Evolutionary conservation across 1,140 invertebrate species (phyloP), one percentile per base, ranked within the genome.

Genomic region (Riptortus pedestris): DNA sequence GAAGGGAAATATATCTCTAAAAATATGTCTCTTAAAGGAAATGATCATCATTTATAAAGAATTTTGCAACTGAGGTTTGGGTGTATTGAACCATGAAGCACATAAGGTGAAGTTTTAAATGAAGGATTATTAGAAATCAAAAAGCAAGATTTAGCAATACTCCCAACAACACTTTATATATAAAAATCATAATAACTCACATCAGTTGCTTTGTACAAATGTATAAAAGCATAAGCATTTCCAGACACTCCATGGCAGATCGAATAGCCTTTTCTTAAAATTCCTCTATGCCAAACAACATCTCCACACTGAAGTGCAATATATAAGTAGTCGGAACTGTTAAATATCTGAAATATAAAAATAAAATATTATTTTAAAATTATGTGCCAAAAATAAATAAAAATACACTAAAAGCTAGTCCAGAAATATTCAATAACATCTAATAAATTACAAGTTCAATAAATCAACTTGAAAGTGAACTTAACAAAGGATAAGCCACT

Each of bases 221-320:
- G 76, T 14, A 96, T 76, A 71, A 96, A 92, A 12, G 86, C 80
- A 73, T 95, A 96, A 18, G 84, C 93, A 78, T 96, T 97, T 67
- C 93, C 94, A 71, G 90, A 79, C 18, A 90, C 84, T 1, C 94
- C 94, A 74, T 98, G 93, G 74, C 94, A 96, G 4, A 97, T 76
- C 59, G 92, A 87, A 73, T 90, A 93, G 9, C 93, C 92, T 77
- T 96, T 96, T 66, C 78, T 83, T 16, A 93, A 76, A n/a, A 96
- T 72, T 31, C 93, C 93, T 68, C 90, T 76, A 64, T 82, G 66
- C 93, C 93, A 96, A 60, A 91, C 80, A 22, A 91, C 80, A 61
- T 93, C 85, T 18, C 82, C 85, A 71, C 85, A 88, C 68, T 83
- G 74, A 61, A 82, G 66, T 9, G 90, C 90, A 57, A 80, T 79